Base-by-base conservation (phyloP, 2,888 invertebrate species). In the Leptothorax acervorum region DNA sequence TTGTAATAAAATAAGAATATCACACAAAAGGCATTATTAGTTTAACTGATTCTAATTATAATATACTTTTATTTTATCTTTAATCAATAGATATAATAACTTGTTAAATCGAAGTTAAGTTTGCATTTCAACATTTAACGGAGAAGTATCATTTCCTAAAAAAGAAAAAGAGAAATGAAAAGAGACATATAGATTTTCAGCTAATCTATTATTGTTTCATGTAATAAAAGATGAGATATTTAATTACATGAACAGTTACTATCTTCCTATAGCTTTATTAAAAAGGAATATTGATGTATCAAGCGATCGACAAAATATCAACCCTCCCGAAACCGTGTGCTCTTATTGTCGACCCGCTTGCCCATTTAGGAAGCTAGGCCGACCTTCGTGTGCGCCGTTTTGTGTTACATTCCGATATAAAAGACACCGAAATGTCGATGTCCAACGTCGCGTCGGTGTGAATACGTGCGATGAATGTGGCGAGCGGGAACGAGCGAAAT, bases 371-470 rank as follows among this genome's bases (percentile, higher is more conserved):
- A 60, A 62, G 48, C 31, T 28, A 39, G 71, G 2, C 45, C 57
- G 48, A 60, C 39, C 71, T 81, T 68, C 42, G 65, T 31, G 65
- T 31, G 57, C 15, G 4, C 31, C 57, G 68, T 57, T 66, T 66
- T 55, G 23, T 55, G 23, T 35, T 39, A 23, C 48, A 39, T n/a
- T 28, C 18, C 2, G 18, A 39, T 60, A 60, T 39, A 71, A 70
- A 79, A 23, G 35, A 53, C 68, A 83, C 62, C 68, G 66, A 81
- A 84, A 74, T 73, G 65, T 42, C 84, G 12, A 39, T 60, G 76
- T 51, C 76, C 68, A 53, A 15, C 45, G 42, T 55, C 48, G 55
- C 45, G 42, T 55, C 48, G 55, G 53, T 48, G 57, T 65, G 83
- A 76, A 85, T 57, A 70, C 45, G 74, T 55, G 60, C 23, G 45